Evolutionary conservation across 2,888 invertebrate species (phyloP).

Genomic region (Drosophila prolongata): DNA sequence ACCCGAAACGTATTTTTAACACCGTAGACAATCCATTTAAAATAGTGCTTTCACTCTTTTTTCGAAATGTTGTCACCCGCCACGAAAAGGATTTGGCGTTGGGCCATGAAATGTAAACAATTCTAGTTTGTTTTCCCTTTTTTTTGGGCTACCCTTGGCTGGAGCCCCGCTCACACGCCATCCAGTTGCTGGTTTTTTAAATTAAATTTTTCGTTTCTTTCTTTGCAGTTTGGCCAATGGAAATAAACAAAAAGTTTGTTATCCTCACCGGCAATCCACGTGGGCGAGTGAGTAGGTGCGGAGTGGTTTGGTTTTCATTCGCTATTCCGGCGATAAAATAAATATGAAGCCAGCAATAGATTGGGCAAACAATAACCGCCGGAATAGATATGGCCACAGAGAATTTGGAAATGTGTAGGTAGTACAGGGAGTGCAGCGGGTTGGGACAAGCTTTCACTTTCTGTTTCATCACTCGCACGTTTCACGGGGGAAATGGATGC

Average conservation of each 20-base stretch:
- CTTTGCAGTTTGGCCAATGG: conserved; percentile 23
- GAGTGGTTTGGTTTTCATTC: conserved; percentile 35
- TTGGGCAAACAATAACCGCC: conserved; percentile 48
- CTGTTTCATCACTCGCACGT: conserved; percentile 56
- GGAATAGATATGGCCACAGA: conserved; percentile 26
- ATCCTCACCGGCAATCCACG: conserved; percentile 18
- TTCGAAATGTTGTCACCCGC: conserved; percentile 30
- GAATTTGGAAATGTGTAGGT: not conserved
- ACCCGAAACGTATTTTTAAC: conserved; percentile 23
- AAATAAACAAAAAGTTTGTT: conserved; percentile 58
- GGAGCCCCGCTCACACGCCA: conserved; percentile 56
- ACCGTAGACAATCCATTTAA: conserved; percentile 15
- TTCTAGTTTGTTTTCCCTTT: conserved; percentile 28
- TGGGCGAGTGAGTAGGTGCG: conserved; percentile 39
- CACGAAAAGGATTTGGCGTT: conserved; percentile 9
- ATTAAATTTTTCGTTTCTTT: conserved; percentile 59
- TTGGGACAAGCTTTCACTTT: conserved; percentile 27
- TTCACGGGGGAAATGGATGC: conserved; percentile 34
- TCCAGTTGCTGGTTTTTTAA: conserved; percentile 69
- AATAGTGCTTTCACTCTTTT: conserved; percentile 20
- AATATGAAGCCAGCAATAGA: conserved; percentile 56
- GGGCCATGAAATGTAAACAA: conserved; percentile 38
- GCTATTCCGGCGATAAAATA: conserved; percentile 55
- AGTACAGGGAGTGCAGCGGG: conserved; percentile 12
- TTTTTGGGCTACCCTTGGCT: conserved; percentile 19